phyloP scores from a whole-genome alignment of 2,113 vertebrate genomes.

The Triplophysa tibetana region DNA sequence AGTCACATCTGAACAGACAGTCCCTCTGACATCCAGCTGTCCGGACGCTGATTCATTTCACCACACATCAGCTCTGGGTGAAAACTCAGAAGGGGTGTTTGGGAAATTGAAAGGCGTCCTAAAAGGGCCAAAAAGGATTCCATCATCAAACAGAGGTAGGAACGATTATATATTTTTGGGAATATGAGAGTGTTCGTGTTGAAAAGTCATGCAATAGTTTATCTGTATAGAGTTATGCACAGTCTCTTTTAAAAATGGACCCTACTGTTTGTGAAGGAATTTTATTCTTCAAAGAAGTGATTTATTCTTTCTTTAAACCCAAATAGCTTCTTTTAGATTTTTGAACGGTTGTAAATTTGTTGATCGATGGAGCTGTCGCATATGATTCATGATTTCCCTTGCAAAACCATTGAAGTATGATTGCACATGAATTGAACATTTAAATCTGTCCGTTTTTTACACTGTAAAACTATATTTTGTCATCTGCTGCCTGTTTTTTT shows the following conservation, averaged over 20 bases:
- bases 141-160: constrained; percentile 67
- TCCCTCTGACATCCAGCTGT: constrained; percentile 64
- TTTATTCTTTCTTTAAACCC: neutral
- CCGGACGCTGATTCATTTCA: constrained; percentile 73
- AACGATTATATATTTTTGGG: neutral
- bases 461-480: neutral
- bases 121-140: constrained; percentile 63
- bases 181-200: neutral
- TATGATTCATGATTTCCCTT: neutral
- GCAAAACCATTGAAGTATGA: neutral
- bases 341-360: neutral
- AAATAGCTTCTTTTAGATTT: neutral
- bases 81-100: constrained; percentile 79
- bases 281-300: neutral
- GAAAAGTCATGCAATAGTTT: neutral
- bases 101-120: constrained; percentile 74
- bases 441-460: too few relatives aligned
- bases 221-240: neutral
- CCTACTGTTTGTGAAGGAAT: neutral
- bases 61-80: constrained; percentile 79
- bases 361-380: neutral
- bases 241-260: neutral
- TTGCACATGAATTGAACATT: neutral
- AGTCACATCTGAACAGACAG: constrained; percentile 63
- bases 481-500: neutral